These are phyloP conservation scores for Cheilosia vernalis DNA, from an alignment of 2,888 invertebrate genomes.

Conservation along the genomic window DNA sequence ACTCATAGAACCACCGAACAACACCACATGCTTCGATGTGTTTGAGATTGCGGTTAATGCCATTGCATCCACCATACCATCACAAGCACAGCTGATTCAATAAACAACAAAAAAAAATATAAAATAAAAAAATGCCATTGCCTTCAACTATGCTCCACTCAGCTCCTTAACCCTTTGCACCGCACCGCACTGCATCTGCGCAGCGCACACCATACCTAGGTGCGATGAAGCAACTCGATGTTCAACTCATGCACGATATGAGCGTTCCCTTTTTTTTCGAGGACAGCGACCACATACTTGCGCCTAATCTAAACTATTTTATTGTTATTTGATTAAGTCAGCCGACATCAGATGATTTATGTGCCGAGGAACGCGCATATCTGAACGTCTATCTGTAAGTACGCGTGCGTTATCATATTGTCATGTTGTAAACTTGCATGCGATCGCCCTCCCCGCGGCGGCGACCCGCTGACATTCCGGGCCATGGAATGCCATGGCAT, in stretches of 20 bases:
- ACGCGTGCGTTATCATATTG: constrained; percentile 68
- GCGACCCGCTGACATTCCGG: constrained; percentile 59
- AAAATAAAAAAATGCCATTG: background rate
- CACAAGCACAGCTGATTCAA: constrained; percentile 60
- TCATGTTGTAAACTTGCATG: constrained; percentile 70
- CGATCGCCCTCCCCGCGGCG: constrained; percentile 25
- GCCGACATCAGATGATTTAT: constrained; percentile 71
- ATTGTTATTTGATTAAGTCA: constrained; percentile 74
- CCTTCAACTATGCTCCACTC: background rate
- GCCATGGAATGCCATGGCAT: constrained; percentile 47
- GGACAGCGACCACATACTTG: constrained; percentile 64
- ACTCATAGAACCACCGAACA: background rate
- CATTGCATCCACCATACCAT: constrained; percentile 27
- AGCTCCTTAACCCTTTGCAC: constrained; percentile 16
- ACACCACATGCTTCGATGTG: background rate
- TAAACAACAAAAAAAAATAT: constrained; percentile 32
- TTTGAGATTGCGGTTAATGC: constrained; percentile 33
- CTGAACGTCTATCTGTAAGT: constrained; percentile 64
- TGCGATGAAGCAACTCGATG: constrained; percentile 19
- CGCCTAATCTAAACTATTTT: constrained; percentile 73
- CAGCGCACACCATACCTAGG: too few relatives aligned
- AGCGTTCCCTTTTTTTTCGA: constrained; percentile 35
- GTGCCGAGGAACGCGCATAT: constrained; percentile 65
- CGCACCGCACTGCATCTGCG: background rate
- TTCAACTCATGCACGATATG: constrained; percentile 41